phyloP scores from a whole-genome alignment of 2,888 invertebrate species.

The Drosophila hawaiiensis region DNA sequence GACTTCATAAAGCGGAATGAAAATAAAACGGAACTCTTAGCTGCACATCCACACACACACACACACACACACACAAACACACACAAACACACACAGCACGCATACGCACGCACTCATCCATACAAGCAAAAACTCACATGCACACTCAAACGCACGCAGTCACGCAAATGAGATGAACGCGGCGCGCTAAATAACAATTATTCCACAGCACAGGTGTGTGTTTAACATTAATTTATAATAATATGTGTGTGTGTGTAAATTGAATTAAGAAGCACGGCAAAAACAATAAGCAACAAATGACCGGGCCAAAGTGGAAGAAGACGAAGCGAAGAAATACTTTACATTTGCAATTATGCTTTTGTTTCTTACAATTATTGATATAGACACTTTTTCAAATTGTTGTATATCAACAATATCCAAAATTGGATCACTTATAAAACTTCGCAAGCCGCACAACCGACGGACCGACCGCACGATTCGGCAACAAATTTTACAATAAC shows the following conservation, averaged over 20 bases:
- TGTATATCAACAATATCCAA: constrained; percentile 43
- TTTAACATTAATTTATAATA: constrained; percentile 33
- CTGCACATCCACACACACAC: constrained; percentile 21
- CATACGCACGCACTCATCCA: constrained; percentile 20
- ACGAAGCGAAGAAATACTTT: constrained; percentile 1
- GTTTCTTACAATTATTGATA: constrained; percentile 49
- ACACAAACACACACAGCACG: not conserved
- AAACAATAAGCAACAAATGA: constrained; percentile 38
- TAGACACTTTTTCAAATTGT: constrained; percentile 38
- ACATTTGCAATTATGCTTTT: constrained; percentile 6
- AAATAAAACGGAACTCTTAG: constrained; percentile 50
- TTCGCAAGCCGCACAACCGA: constrained; percentile 40
- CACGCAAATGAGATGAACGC: constrained; percentile 30
- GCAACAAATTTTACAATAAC: constrained; percentile 53
- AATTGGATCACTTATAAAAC: constrained; percentile 43
- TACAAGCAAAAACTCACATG: constrained; percentile 24
- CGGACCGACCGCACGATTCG: constrained; percentile 46
- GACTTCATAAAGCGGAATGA: constrained; percentile 13
- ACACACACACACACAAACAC: too few relatives aligned
- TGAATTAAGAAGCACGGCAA: constrained; percentile 24
- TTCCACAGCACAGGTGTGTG: constrained; percentile 41
- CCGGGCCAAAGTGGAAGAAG: constrained; percentile 17
- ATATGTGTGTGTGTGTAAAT: constrained; percentile 2
- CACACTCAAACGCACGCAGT: constrained; percentile 8
- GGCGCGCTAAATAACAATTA: constrained; percentile 46